Evolutionary conservation across 2,797 vertebrate species (phyloP).

Genomic region (Pyrocephalus nanus): DNA sequence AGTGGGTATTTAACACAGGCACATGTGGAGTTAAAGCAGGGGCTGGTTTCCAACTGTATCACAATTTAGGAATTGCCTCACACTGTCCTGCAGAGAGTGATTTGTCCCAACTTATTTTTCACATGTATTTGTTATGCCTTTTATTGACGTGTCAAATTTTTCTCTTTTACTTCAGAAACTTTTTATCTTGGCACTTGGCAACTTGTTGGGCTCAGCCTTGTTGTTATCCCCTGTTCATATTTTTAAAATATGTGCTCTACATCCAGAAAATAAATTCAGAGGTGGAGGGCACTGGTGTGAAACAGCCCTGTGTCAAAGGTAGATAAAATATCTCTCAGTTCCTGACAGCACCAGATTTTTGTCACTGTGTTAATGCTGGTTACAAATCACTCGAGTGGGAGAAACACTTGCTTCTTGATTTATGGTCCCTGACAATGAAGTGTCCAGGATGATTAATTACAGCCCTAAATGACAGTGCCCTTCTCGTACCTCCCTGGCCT

Average conservation of each 20-base stretch:
- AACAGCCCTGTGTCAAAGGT: conserved; percentile 25
- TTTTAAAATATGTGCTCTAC: neutral
- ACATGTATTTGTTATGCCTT: rapidly evolving
- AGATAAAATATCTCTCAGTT: conserved; percentile 28
- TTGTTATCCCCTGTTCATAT: neutral
- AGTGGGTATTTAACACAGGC: neutral
- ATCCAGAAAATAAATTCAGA: conserved; percentile 38
- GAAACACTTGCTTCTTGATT: conserved; percentile 67
- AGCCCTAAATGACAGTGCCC: conserved; percentile 27
- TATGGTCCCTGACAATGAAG: conserved; percentile 66
- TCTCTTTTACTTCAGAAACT: neutral
- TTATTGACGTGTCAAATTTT: neutral
- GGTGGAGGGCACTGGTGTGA: conserved; percentile 32
- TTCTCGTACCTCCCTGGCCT: conserved; percentile 16
- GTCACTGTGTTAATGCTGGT: conserved; percentile 12
- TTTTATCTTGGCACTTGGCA: neutral
- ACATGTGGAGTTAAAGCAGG: rapidly evolving
- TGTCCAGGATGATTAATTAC: conserved; percentile 73
- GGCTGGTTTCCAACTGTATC: neutral
- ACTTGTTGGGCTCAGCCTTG: neutral
- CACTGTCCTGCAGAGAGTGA: neutral
- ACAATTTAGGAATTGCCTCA: too few relatives aligned
- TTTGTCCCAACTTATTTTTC: neutral
- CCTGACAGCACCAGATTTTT: conserved; percentile 50
- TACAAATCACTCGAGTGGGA: conserved; percentile 37